Evolutionary conservation across 2,113 vertebrate species (phyloP).

Genomic region (Plotosus lineatus): DNA sequence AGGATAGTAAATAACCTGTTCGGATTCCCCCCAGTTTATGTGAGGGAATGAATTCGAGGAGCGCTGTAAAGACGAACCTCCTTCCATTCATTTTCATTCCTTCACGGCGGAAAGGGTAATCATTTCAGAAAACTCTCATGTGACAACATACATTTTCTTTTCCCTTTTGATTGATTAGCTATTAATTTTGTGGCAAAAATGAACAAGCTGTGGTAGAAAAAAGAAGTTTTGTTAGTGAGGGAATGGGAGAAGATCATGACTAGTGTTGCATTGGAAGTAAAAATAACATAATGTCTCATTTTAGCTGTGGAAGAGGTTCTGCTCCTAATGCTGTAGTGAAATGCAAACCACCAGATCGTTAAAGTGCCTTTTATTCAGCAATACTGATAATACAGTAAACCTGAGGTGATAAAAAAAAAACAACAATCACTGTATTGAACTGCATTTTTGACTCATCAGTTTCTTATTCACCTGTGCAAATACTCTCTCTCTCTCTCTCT

Average conservation of each 20-base stretch:
- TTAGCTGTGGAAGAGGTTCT: background rate
- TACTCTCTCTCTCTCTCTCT: too few species aligned
- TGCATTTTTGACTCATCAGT: conserved; percentile 50
- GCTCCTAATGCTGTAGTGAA: background rate
- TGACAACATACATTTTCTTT: background rate
- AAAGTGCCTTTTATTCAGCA: background rate
- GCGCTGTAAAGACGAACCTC: conserved; percentile 64
- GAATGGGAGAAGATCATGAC: background rate
- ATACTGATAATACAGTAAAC: conserved; percentile 7
- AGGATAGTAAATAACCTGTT: conserved; percentile 60
- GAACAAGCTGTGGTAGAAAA: background rate
- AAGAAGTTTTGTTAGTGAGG: background rate
- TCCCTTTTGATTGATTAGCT: background rate
- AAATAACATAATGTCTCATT: background rate
- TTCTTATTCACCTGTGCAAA: conserved; percentile 64
- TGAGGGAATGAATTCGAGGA: conserved; percentile 60
- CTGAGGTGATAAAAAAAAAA: conserved; percentile 3
- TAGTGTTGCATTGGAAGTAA: background rate
- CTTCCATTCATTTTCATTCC: conserved; percentile 66
- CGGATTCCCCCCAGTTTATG: conserved; percentile 50
- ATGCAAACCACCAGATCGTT: background rate
- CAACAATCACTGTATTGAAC: conserved; percentile 40
- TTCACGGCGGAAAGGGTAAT: conserved; percentile 54
- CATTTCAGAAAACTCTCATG: background rate
- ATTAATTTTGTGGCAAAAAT: background rate